Base-by-base conservation (phyloP, 2,113 vertebrate species). In the Dromaius novaehollandiae region DNA sequence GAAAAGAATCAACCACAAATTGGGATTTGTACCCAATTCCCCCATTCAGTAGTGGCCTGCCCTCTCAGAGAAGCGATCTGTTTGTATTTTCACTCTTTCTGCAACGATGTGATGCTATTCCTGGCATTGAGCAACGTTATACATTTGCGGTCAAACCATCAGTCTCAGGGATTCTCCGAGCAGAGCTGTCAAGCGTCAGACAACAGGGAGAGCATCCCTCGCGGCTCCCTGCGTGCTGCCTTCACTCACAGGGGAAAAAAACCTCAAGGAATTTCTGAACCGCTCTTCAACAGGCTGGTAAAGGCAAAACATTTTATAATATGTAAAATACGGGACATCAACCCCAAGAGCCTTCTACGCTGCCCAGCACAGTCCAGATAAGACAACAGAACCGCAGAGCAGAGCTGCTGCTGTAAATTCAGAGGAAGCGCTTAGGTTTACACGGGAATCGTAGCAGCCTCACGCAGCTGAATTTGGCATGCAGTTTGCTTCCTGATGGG, bases 321-420 rank as follows among this genome's bases (percentile, higher is more conserved):
- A 51, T 30, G 68, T 51, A 53, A 88, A 64, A 60, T 25, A 58
- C 4, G 32, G 20, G 7, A 12, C 66, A 24, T 1, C 51, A 34
- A 17, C 22, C 36, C 64, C 0, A 0, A 89, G 44, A 82, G 20
- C 19, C 30, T 50, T 34, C 50, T 34, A 16, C 30, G 10, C 16
- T 4, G 16, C 69, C 19, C 25, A 58, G 30, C 14, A 30, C 1
- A 0, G 38, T 14, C 38, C 48, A 61, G 42, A 15, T 7, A 46
- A 50, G 36, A 30, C 18, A 46, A 40, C 15, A 71, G 21, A 48
- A 58, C 71, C 14, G 63, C 24, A 66, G 22, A 38, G 44, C 38
- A 53, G 11, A 21, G 18, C 17, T 17, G 42, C 3, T 42, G 11
- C 63, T 56, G 17, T 9, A 58, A 36, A 93, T 4, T 21, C 21